These are phyloP conservation scores for Synchiropus splendidus DNA, from an alignment of 2,113 vertebrate species.

Conservation along the genomic window DNA sequence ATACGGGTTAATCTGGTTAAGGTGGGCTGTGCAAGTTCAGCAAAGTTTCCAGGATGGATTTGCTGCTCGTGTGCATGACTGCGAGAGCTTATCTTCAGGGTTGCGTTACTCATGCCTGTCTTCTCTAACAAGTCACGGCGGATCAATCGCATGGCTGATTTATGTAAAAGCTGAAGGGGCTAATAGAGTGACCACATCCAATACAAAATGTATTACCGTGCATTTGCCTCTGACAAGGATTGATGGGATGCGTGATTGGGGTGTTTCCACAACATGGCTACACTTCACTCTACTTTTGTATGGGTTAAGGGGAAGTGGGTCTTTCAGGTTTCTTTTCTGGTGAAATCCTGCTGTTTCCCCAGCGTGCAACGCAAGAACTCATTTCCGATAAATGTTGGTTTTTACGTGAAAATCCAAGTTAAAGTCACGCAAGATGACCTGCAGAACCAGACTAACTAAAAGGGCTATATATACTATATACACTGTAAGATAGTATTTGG, in stretches of 20 bases:
- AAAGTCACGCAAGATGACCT: no score
- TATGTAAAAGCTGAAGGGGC: constrained; percentile 60
- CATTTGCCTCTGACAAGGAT: constrained; percentile 53
- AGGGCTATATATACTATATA: no score
- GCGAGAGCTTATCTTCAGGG: constrained; percentile 11
- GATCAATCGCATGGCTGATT: constrained; percentile 43
- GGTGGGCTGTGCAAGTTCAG: constrained; percentile 12
- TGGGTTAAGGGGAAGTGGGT: constrained; percentile 1
- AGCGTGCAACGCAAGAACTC: no score
- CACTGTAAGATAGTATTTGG: no score
- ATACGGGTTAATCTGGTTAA: no score
- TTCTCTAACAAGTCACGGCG: constrained; percentile 37
- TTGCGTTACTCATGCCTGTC: constrained; percentile 39
- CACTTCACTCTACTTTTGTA: no score
- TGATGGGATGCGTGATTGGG: constrained; percentile 56
- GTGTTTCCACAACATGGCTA: no score
- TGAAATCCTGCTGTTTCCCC: no score
- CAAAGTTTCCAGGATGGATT: neutral
- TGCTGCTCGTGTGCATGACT: constrained; percentile 8
- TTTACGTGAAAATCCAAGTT: no score
- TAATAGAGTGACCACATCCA: constrained; percentile 61
- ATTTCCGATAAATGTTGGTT: no score
- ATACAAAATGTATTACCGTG: constrained; percentile 59
- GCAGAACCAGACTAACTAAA: no score
- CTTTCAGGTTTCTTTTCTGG: no score